These are phyloP conservation scores for Limnephilus lunatus DNA, from an alignment of 2,888 invertebrate genomes.

Conservation along the genomic window DNA sequence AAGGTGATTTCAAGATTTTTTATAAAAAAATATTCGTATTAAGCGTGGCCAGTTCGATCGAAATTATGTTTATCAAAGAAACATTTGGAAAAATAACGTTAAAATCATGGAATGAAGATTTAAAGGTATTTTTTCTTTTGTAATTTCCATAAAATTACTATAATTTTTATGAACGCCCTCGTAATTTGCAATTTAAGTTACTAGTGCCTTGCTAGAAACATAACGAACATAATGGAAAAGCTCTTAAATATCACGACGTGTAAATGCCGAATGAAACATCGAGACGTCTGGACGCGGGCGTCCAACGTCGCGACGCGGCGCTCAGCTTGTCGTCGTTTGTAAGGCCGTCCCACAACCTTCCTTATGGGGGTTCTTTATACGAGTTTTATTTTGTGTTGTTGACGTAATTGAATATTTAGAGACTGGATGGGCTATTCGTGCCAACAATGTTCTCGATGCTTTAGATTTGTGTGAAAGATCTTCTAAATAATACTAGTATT, in stretches of 20 bases:
- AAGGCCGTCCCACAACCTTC: neutral
- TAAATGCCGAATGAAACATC: neutral
- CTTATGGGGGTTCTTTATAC: neutral
- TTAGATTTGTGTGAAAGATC: neutral
- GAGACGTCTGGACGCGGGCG: neutral
- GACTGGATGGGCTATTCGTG: neutral
- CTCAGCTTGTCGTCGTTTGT: neutral
- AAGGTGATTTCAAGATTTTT: too few species aligned
- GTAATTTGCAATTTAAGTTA: neutral
- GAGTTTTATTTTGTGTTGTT: neutral
- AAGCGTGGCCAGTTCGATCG: too few species aligned
- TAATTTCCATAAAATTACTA: neutral
- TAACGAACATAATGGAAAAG: neutral
- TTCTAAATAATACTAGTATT: neutral
- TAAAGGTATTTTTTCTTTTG: neutral
- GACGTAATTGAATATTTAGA: neutral
- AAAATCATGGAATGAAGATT: neutral
- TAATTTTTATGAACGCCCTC: neutral
- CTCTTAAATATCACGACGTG: neutral
- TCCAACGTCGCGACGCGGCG: neutral
- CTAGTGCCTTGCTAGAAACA: neutral
- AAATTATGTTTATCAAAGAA: neutral
- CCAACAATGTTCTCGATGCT: neutral
- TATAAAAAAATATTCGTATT: too few species aligned
- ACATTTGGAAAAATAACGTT: neutral